Conservation (phyloP, 2,113 vertebrate genomes). For the Felis catus region DNA sequence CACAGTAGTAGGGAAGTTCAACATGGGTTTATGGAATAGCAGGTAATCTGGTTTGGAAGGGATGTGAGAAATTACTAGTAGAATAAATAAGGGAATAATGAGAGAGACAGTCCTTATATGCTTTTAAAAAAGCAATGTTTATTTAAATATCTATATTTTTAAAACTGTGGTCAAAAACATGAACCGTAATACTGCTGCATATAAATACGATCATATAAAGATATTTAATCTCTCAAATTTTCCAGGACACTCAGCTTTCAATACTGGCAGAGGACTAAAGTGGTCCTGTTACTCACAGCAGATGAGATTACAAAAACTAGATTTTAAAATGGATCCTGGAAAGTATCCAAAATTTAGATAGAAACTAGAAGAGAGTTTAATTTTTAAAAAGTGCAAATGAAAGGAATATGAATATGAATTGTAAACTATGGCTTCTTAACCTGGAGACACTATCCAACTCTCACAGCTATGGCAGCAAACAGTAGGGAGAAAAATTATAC, state of each 20-base stretch:
- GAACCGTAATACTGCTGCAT: not conserved
- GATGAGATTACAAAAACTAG: slow-evolving; percentile 11
- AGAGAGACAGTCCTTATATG: not conserved
- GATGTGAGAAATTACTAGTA: not conserved
- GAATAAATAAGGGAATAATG: not conserved
- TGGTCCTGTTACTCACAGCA: not conserved
- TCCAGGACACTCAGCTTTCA: not conserved
- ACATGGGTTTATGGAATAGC: not conserved
- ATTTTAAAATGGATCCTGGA: slow-evolving; percentile 6
- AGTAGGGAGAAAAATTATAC: not conserved
- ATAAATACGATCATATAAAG: not conserved
- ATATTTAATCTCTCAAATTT: not conserved
- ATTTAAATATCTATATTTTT: slow-evolving; percentile 26
- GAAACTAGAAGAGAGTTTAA: not conserved
- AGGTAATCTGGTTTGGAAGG: not conserved
- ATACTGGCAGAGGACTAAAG: not conserved
- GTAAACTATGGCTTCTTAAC: not conserved
- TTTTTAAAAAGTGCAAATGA: not conserved
- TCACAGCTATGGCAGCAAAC: not conserved
- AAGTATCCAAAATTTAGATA: not conserved
- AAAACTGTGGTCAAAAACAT: slow-evolving; percentile 31
- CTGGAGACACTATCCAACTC: not conserved
- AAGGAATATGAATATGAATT: not conserved
- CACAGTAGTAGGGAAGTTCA: not conserved
- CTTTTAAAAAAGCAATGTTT: not conserved